Base-by-base conservation (phyloP, 2,797 vertebrate genomes). In the Phoxinus dragarum region DNA sequence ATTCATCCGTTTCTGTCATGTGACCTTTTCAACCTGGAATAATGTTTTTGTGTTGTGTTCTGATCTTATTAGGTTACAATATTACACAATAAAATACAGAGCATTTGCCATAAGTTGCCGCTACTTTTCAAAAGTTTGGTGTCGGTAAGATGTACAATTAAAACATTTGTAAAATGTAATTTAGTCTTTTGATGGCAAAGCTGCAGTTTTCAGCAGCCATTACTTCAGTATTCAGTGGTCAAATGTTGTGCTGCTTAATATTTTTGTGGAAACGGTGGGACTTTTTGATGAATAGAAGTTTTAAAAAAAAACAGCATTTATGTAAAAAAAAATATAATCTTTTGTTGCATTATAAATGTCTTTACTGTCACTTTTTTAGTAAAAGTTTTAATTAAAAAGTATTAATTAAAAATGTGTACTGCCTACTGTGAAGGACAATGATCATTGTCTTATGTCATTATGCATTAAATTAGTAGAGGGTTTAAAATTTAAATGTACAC, bases 1-100 rank as follows among this genome's bases (percentile, higher is more conserved):
- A 47, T 69, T 80, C 19, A 36, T 79, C 76, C 19, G 16, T 79
- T 79, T 66, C 59, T 34, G 61, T 67, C 61, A 80, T 68, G 64
- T 67, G 64, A 68, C 44, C 64, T 17, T 67, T 80, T 67, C 12
- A 52, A 64, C 56, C 64, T 36, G 21, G 64, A 21, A 38, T 21
- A 5, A 40, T 42, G 36, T 27, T 27, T 77, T 17, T 42, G 23
- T 61, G n/a, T n/a, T 77, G 14, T 42, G 38, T 38, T n/a, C 10
- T 5, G 3, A 7, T 21, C 34, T 67, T 36, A 67, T 67, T 67
- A 34, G 64, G 27, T 31, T 34, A 67, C 16, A 34, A 34, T 67
- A 56, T 56, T 52, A 34, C 72, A 34, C 8, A 49, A 56, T 36
- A 23, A 38, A 76, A 76, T 7, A n/a, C 14, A 54, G 9, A 12